Evolutionary conservation across 2,888 invertebrate genomes (phyloP), one percentile per base, ranked within the genome.

Genomic region (Nymphalis c-album): DNA sequence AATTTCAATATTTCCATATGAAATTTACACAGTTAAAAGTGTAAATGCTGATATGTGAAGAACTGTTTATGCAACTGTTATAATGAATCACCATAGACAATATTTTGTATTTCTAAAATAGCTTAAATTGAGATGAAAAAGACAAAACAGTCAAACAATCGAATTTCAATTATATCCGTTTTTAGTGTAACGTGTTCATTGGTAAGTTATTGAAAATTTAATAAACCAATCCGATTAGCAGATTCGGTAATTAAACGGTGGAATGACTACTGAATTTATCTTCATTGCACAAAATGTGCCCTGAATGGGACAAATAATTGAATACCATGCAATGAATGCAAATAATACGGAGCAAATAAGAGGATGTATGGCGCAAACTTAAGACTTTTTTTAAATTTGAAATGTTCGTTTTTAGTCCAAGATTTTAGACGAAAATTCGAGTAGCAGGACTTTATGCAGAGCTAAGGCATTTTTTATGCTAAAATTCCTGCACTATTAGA

Each of bases 281-380:
- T 67, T 69, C 69, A 69, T 69, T 69, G 64, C 64, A 59, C 69
- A 69, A 67, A 66, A 66, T 68, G 71, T 68, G 69, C 69, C 60
- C 55, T 69, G 67, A 67, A 69, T 70, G 70, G 70, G 62, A 70
- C 69, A 64, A 69, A 69, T 71, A 69, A 71, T 71, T 69, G 71
- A 69, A 69, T 60, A 59, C 69, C 58, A 67, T 71, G 69, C 66
- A 67, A 71, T 70, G 70, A 70, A 70, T 70, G 67, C 67, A 67
- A 64, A 67, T 70, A 70, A 67, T 70, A 70, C 61, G 62, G 64
- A 53, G 67, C 64, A 70, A 67, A 70, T 64, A 67, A 55, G 58
- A 64, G 67, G 60, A 67, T 10, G 47, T 5, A 7, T 51, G 7
- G 18, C 8, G 64, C 45, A 64, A 47, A 67, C 64, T 40, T 13